Percentiles rank a stretch among this genome's conserved stretches.
Conservation (phyloP, 2,797 vertebrate species). For the Etheostoma nigrum region DNA sequence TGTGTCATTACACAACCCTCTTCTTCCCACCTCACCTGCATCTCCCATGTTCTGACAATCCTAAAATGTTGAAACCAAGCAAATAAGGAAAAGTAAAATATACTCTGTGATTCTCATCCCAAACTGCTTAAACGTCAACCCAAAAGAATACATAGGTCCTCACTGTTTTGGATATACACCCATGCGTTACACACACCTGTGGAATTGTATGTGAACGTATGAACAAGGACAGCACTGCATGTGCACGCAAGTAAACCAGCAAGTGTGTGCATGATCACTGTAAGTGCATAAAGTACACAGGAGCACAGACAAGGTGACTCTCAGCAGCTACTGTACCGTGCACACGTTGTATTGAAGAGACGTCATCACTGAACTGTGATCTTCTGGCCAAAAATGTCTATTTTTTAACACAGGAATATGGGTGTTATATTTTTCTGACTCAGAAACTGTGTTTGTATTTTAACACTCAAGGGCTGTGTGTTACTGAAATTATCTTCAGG, state of each 20-base stretch:
- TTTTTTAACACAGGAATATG: conserved; percentile 82
- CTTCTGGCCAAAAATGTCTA: conserved; percentile 78
- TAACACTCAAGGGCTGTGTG: conserved; percentile 82
- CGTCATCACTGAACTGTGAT: conserved; percentile 54
- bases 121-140: conserved; percentile 16
- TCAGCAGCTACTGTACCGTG: conserved; percentile 66
- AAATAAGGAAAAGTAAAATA: background rate
- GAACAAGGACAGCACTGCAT: conserved; percentile 53
- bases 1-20: conserved; percentile 26
- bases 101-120: background rate
- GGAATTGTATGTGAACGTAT: conserved; percentile 36
- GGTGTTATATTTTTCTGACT: conserved; percentile 79
- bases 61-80: conserved; percentile 10
- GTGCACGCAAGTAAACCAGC: conserved; percentile 33
- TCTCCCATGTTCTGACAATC: conserved; percentile 61
- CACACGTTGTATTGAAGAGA: conserved; percentile 50
- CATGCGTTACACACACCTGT: conserved; percentile 27
- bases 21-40: conserved; percentile 25
- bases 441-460: conserved; percentile 69
- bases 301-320: conserved; percentile 53
- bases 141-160: conserved; percentile 14
- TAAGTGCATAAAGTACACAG: conserved; percentile 35
- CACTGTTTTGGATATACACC: conserved; percentile 21
- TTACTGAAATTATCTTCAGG: conserved; percentile 75
- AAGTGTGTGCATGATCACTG: conserved; percentile 32